Evolutionary conservation across 1,140 invertebrate genomes (phyloP).

Genomic region (Sminthurinus signatus): DNA sequence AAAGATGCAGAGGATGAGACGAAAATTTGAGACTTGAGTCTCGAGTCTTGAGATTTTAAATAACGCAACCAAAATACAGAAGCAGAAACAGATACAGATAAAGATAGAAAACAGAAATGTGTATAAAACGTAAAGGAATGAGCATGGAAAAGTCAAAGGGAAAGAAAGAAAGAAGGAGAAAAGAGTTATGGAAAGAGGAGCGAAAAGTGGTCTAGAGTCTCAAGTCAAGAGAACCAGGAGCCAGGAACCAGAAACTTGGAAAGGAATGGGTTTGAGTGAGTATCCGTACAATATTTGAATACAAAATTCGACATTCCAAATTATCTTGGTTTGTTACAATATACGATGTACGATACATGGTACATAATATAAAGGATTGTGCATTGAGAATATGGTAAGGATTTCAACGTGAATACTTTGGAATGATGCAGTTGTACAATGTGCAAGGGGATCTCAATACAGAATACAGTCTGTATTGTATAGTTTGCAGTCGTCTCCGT

Average conservation of each 20-base stretch:
- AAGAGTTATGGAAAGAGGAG: background rate
- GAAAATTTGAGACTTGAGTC: too few species aligned
- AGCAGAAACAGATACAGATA: background rate
- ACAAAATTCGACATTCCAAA: conserved; percentile 34
- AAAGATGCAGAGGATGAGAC: too few species aligned
- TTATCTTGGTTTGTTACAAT: conserved; percentile 4
- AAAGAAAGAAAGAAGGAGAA: background rate
- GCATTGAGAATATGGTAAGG: too few species aligned
- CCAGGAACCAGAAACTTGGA: too few species aligned
- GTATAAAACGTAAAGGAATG: background rate
- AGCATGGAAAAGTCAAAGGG: background rate
- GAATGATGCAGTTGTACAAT: conserved; percentile 9
- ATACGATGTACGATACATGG: too few species aligned
- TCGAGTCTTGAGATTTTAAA: too few species aligned
- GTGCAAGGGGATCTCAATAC: too few species aligned
- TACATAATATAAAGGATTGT: too few species aligned
- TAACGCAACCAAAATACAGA: background rate
- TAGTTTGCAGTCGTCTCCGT: too few species aligned
- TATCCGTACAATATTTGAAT: conserved; percentile 32
- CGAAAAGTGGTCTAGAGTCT: conserved; percentile 14
- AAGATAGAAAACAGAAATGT: background rate
- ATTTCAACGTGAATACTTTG: conserved; percentile 24
- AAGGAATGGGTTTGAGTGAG: conserved; percentile 7
- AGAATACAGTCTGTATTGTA: too few species aligned
- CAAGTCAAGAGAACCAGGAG: too few species aligned